A percentile compares a stretch with the other conserved stretches of the same genome.
phyloP scores from a whole-genome alignment of 2,888 invertebrate species.

The Drosophila pegasa region DNA sequence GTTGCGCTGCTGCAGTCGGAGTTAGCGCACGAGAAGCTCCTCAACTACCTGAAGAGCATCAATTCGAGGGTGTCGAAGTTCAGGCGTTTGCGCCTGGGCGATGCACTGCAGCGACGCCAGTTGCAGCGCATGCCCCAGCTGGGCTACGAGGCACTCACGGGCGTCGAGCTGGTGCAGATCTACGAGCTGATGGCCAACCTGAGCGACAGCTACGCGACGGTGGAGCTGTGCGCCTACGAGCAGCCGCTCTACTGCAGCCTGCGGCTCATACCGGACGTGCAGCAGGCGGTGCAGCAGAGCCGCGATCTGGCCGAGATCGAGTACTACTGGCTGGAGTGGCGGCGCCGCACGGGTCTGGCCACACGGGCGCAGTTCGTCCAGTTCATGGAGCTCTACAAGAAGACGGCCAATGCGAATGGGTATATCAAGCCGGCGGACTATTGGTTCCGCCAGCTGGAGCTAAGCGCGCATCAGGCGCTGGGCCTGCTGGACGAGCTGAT shows the following conservation, averaged over 20 bases:
- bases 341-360: constrained; percentile 72
- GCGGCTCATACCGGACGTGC: constrained; percentile 88
- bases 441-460: constrained; percentile 90
- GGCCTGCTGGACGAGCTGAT: constrained; percentile 70
- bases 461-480: constrained; percentile 70
- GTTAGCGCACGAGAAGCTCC: constrained; percentile 66
- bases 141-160: constrained; percentile 89
- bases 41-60: constrained; percentile 65
- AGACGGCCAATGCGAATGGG: constrained; percentile 80
- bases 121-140: constrained; percentile 90
- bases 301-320: constrained; percentile 78
- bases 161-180: constrained; percentile 87
- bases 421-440: constrained; percentile 86
- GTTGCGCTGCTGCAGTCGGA: constrained; percentile 69
- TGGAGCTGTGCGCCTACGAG: constrained; percentile 90
- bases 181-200: constrained; percentile 89
- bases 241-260: constrained; percentile 88
- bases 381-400: constrained; percentile 81
- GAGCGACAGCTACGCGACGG: constrained; percentile 90
- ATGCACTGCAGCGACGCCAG: constrained; percentile 89
- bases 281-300: constrained; percentile 74
- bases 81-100: constrained; percentile 85
- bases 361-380: constrained; percentile 68
- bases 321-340: constrained; percentile 83
- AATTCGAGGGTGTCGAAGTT: constrained; percentile 63